Percentiles rank a stretch among this genome's conserved stretches.
Conservation (phyloP, 2,797 vertebrate species). For the Zenarchopterus dispar region DNA sequence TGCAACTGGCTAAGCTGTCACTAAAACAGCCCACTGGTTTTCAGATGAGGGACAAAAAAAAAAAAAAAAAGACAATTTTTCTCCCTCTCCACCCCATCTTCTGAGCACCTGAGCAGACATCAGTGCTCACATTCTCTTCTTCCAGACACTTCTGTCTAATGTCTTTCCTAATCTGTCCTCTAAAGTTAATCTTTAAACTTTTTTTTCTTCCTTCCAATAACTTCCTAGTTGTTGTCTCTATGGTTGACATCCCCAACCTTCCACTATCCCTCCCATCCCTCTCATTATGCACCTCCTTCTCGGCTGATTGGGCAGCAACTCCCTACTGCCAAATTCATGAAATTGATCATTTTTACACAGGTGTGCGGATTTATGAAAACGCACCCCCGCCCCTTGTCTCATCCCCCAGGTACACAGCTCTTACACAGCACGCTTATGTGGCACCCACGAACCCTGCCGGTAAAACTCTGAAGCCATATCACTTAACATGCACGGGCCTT, state of each 20-base stretch:
- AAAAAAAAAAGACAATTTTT: constrained; percentile 48
- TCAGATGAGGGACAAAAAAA: constrained; percentile 51
- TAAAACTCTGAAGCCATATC: constrained; percentile 68
- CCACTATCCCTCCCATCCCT: constrained; percentile 29
- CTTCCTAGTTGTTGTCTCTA: constrained; percentile 21
- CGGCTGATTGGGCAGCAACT: constrained; percentile 59
- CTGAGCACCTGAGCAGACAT: constrained; percentile 28
- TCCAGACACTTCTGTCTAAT: constrained; percentile 1
- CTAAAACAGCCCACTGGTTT: constrained; percentile 58
- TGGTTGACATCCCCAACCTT: background rate
- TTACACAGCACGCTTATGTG: constrained; percentile 34
- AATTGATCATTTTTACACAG: constrained; percentile 72
- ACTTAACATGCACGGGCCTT: constrained; percentile 77
- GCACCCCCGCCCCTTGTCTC: constrained; percentile 1
- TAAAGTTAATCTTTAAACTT: constrained; percentile 15
- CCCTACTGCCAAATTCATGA: constrained; percentile 72
- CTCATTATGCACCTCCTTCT: constrained; percentile 64
- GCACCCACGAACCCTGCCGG: constrained; percentile 57
- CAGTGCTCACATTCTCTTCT: constrained; percentile 37
- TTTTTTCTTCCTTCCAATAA: constrained; percentile 18
- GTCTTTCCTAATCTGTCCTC: constrained; percentile 51
- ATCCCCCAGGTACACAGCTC: constrained; percentile 19
- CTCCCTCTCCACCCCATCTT: constrained; percentile 14
- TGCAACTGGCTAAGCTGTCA: constrained; percentile 60
- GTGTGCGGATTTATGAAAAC: constrained; percentile 63